Percentiles rank a stretch among this genome's conserved stretches.
Conservation (phyloP, 2,888 invertebrate species). For the Lymantria dispar region DNA sequence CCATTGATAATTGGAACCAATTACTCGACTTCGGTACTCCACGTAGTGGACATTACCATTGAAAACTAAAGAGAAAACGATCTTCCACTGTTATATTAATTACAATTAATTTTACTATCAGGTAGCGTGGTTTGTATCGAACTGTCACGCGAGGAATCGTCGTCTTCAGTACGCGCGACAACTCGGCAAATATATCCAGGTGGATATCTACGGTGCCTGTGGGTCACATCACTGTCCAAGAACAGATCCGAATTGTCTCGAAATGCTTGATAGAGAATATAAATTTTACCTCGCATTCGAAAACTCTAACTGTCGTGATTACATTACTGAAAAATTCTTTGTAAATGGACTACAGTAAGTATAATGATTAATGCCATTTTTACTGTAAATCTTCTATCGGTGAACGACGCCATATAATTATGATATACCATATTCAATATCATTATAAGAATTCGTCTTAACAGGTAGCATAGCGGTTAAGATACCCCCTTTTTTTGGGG, state of each 20-base stretch:
- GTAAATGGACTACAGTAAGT: conserved; percentile 95
- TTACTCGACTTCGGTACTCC: no score
- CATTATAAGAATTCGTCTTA: no score
- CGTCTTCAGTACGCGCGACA: conserved; percentile 93
- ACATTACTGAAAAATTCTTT: conserved; percentile 98
- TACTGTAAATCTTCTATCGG: no score
- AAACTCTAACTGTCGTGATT: conserved; percentile 97
- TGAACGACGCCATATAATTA: no score
- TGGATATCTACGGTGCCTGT: conserved; percentile 96
- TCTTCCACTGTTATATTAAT: background rate
- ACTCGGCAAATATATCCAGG: conserved; percentile 92
- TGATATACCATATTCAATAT: no score
- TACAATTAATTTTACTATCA: conserved; percentile 30
- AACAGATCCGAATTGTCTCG: conserved; percentile 92
- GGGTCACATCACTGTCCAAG: conserved; percentile 93
- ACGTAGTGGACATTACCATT: no score
- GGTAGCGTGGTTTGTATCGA: conserved; percentile 99
- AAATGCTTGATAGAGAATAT: conserved; percentile 95
- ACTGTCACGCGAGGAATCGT: conserved; percentile 96
- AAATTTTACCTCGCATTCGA: conserved; percentile 99
- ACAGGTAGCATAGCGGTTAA: no score
- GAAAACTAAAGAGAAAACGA: no score
- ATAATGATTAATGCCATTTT: no score
- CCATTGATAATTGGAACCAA: no score
- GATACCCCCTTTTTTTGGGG: no score